Conservation (phyloP, 2,888 invertebrate genomes). For the Cylloceria caligata region DNA sequence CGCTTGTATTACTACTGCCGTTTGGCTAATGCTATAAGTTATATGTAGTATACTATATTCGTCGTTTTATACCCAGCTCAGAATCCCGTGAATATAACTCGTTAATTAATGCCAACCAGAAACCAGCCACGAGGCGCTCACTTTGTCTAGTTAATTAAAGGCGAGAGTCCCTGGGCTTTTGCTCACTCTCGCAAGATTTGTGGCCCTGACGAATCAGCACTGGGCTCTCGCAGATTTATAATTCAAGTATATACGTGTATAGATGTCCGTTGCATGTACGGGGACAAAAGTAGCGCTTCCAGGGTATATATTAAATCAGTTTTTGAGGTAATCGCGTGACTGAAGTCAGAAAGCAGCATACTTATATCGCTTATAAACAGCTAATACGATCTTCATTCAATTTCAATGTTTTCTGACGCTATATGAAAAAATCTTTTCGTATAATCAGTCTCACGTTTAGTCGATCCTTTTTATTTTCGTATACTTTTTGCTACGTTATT, state of each 20-base stretch:
- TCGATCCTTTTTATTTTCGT: not conserved
- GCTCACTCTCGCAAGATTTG: constrained; percentile 43
- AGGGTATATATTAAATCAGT: too few species aligned
- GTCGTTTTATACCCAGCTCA: constrained; percentile 36
- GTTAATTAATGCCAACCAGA: constrained; percentile 59
- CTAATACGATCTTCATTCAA: not conserved
- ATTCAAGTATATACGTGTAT: constrained; percentile 14
- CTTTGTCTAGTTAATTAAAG: constrained; percentile 64
- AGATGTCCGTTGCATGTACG: not conserved
- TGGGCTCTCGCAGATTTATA: constrained; percentile 20
- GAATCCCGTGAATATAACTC: constrained; percentile 52
- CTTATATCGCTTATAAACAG: not conserved
- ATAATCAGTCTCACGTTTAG: not conserved
- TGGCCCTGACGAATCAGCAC: constrained; percentile 31
- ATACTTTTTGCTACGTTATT: too few species aligned
- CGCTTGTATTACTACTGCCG: constrained; percentile 18
- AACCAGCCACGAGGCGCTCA: constrained; percentile 43
- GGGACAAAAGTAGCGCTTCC: not conserved
- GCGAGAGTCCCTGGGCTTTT: constrained; percentile 38
- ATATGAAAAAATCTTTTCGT: not conserved
- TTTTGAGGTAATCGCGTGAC: not conserved
- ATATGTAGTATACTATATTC: constrained; percentile 3
- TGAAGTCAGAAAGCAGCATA: not conserved
- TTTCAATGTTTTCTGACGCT: too few species aligned
- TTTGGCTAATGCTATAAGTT: constrained; percentile 1